Evolutionary conservation across 2,113 vertebrate species (phyloP).

Genomic region (Podarcis cretensis): DNA sequence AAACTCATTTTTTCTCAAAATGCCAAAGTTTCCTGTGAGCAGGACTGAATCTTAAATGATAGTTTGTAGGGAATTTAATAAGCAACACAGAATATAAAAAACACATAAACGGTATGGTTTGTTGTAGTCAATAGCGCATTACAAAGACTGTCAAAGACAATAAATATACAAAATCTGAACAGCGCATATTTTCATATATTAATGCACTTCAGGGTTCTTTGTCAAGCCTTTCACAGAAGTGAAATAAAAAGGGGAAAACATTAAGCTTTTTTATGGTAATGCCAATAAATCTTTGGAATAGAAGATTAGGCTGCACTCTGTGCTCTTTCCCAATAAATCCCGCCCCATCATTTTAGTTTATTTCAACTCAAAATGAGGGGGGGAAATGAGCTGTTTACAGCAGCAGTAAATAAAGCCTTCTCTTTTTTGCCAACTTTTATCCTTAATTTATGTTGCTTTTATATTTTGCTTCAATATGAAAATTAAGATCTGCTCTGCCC

Average conservation of each 20-base stretch:
- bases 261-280: slow-evolving; percentile 58
- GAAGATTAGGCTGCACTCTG: slow-evolving; percentile 57
- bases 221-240: slow-evolving; percentile 40
- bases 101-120: slow-evolving; percentile 30
- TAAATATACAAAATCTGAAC: slow-evolving; percentile 18
- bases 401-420: slow-evolving; percentile 54
- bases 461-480: slow-evolving; percentile 63
- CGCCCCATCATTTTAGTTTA: slow-evolving; percentile 46
- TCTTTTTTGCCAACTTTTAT: slow-evolving; percentile 53
- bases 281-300: slow-evolving; percentile 31
- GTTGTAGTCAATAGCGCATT: slow-evolving; percentile 4
- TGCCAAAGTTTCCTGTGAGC: not conserved
- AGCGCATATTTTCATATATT: slow-evolving; percentile 28
- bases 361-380: slow-evolving; percentile 59
- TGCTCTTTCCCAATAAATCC: slow-evolving; percentile 47
- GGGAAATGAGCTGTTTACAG: slow-evolving; percentile 58
- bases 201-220: slow-evolving; percentile 52
- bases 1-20: not conserved
- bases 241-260: slow-evolving; percentile 41
- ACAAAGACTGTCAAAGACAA: slow-evolving; percentile 41
- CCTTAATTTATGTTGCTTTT: slow-evolving; percentile 55
- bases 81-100: not conserved
- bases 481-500: slow-evolving; percentile 44
- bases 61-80: not conserved
- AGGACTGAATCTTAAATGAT: not conserved